phyloP scores from a whole-genome alignment of 2,113 vertebrate species.

The Brienomyrus longianalis region DNA sequence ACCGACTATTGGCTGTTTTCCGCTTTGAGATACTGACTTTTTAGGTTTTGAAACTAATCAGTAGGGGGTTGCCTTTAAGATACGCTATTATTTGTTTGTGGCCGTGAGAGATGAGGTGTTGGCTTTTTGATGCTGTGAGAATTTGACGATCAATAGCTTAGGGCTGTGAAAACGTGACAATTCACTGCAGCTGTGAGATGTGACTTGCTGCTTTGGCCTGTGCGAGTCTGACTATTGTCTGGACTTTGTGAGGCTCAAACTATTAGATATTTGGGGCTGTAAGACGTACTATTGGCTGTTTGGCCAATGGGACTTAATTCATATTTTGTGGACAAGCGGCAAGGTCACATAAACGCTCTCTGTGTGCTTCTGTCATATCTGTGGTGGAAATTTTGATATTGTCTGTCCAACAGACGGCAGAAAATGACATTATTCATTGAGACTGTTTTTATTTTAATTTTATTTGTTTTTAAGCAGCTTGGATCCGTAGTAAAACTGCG shows the following conservation, averaged over 20 bases:
- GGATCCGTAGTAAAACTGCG: constrained; percentile 47
- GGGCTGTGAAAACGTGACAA: neutral
- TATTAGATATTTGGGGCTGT: neutral
- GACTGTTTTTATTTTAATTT: constrained; percentile 41
- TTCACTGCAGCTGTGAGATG: neutral
- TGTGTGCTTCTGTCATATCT: neutral
- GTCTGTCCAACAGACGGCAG: neutral
- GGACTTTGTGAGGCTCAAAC: neutral
- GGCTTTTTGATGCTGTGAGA: neutral
- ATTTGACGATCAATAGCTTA: neutral
- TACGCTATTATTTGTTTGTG: neutral
- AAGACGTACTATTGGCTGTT: neutral
- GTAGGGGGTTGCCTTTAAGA: neutral
- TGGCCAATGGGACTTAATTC: neutral
- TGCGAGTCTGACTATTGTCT: neutral
- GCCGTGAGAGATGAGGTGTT: neutral
- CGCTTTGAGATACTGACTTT: neutral
- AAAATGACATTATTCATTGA: neutral
- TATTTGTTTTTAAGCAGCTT: constrained; percentile 39
- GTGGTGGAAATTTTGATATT: neutral
- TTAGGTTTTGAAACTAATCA: neutral
- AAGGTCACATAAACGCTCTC: neutral
- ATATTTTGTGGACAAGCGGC: neutral
- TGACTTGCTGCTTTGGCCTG: neutral
- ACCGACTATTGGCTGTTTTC: neutral